phyloP scores from a whole-genome alignment of 2,797 vertebrate genomes.

The Periparus ater region DNA sequence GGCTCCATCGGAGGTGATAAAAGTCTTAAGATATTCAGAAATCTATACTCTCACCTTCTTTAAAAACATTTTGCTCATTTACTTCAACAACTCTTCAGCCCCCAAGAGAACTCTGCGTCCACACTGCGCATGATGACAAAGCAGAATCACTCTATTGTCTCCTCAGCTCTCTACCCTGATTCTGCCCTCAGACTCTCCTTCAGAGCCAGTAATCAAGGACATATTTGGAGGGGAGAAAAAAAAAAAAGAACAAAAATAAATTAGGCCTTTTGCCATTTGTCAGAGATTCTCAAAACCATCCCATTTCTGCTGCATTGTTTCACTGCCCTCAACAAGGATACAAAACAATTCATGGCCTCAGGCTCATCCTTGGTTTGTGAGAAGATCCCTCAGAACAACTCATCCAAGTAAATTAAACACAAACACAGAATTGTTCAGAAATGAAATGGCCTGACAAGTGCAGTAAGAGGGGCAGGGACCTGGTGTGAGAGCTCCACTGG shows the following conservation, averaged over 20 bases:
- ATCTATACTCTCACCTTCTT: background rate
- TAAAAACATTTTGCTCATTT: background rate
- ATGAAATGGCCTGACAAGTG: background rate
- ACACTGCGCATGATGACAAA: slow-evolving; percentile 27
- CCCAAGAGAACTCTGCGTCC: background rate
- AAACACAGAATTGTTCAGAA: background rate
- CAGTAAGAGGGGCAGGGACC: background rate
- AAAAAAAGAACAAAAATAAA: background rate
- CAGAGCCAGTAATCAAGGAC: slow-evolving; percentile 7
- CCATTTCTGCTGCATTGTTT: background rate
- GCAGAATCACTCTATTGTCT: slow-evolving; percentile 32
- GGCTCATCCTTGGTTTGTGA: background rate
- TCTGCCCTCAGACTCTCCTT: background rate
- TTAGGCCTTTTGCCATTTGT: background rate
- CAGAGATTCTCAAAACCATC: background rate
- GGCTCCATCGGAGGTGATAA: background rate
- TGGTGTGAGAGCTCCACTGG: background rate
- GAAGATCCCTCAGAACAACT: background rate
- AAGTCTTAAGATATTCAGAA: slow-evolving; percentile 21
- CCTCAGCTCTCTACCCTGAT: background rate
- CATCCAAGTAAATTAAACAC: background rate
- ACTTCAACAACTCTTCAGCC: background rate
- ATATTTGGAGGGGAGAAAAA: background rate
- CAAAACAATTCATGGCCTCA: background rate
- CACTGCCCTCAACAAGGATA: background rate